phyloP scores from a whole-genome alignment of 2,113 vertebrate genomes.

The Pleuronectes platessa region DNA sequence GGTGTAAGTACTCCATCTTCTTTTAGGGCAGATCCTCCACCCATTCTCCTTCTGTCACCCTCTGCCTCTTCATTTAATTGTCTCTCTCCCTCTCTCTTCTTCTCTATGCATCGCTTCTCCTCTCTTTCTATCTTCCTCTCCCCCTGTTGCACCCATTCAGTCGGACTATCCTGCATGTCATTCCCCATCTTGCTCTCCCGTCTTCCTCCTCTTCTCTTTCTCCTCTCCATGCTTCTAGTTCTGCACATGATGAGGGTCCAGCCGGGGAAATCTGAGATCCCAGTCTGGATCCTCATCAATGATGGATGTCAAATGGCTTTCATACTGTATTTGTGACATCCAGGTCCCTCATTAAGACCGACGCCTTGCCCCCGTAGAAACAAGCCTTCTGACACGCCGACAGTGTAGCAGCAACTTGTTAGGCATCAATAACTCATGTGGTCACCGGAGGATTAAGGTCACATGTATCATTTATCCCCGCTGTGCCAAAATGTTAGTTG shows the following conservation, averaged over 20 bases:
- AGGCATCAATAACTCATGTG: slow-evolving; percentile 45
- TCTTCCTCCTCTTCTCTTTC: slow-evolving; percentile 5
- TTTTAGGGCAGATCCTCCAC: no score
- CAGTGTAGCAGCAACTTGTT: slow-evolving; percentile 36
- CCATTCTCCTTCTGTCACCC: no score
- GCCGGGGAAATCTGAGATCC: slow-evolving; percentile 45
- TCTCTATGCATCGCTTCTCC: neutral
- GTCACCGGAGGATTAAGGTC: slow-evolving; percentile 11
- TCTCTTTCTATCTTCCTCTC: neutral
- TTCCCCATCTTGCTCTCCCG: neutral
- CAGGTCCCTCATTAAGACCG: slow-evolving; percentile 25
- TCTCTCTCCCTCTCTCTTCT: no score
- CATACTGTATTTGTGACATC: slow-evolving; percentile 61
- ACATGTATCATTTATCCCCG: slow-evolving; percentile 13
- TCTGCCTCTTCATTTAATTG: no score
- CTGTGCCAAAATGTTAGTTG: slow-evolving; percentile 26
- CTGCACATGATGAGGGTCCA: slow-evolving; percentile 20
- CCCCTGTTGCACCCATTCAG: slow-evolving; percentile 1
- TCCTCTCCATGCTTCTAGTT: slow-evolving; percentile 5
- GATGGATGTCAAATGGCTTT: slow-evolving; percentile 30
- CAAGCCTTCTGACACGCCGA: slow-evolving; percentile 32
- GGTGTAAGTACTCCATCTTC: slow-evolving; percentile 67
- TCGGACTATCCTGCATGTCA: neutral
- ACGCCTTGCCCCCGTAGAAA: neutral
- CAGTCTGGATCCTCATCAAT: slow-evolving; percentile 38